Percentiles rank a stretch among this genome's conserved stretches.
phyloP scores from a whole-genome alignment of 2,113 vertebrate species.

The Bubo bubo region DNA sequence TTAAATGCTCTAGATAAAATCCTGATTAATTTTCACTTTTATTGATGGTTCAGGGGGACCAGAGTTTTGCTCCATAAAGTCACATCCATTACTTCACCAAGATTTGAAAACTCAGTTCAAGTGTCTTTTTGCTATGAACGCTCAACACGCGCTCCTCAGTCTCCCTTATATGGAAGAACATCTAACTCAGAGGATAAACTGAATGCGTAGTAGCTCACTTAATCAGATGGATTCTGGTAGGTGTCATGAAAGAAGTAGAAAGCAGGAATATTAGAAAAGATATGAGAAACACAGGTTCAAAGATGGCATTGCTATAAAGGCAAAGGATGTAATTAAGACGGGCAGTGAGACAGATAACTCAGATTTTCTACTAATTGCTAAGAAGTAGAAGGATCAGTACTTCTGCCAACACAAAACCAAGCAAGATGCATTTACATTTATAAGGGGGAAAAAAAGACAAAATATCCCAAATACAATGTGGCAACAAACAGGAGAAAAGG shows the following conservation, averaged over 20 bases:
- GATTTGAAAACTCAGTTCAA: neutral
- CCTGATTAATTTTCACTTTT: neutral
- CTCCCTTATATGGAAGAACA: neutral
- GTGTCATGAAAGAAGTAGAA: neutral
- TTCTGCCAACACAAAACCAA: neutral
- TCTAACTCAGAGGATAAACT: neutral
- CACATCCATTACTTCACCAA: neutral
- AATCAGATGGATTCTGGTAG: neutral
- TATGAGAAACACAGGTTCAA: neutral
- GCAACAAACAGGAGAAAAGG: neutral
- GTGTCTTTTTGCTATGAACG: neutral
- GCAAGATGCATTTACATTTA: neutral
- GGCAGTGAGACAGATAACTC: neutral
- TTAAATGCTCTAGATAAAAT: neutral
- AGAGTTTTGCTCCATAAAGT: neutral
- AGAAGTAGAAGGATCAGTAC: neutral
- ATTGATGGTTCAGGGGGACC: neutral
- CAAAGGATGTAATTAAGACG: neutral
- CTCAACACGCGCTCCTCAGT: neutral
- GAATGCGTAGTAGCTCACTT: neutral
- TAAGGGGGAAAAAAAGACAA: accelerated
- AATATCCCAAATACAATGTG: neutral
- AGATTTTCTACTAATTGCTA: neutral
- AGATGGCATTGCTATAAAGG: neutral
- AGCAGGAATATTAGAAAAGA: neutral